Base-by-base conservation (phyloP, 2,113 vertebrate genomes). In the Dunckerocampus dactyliophorus region DNA sequence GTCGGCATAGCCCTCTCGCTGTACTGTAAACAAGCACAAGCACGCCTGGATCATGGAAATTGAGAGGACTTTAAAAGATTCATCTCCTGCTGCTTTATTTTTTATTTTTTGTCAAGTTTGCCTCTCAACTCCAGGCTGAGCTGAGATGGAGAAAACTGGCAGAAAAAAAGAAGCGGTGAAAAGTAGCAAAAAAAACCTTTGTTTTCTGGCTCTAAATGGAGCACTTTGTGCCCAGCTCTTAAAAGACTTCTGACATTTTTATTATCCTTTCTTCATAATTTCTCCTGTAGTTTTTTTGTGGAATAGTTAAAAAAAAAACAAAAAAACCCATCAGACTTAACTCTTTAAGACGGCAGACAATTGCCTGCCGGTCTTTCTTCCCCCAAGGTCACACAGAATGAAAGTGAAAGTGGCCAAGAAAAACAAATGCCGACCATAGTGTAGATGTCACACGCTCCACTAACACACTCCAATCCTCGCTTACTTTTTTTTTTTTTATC, bases 11-110 rank as follows among this genome's bases (percentile, higher is more conserved):
- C 6, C 7, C 12, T 75, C 70, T 77, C 49, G 15, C 71, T 87
- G 84, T 83, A 82, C 85, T 86, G 83, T 90, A 89, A 89, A 91
- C 88, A 91, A 87, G 83, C 81, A 73, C n/a, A 19, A 71, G 72
- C 66, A 22, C 76, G 37, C 56, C 75, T 83, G 87, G 84, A 88
- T 89, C 88, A 90, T 89, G 83, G 84, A 86, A 82, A 75, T 66
- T 61, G 88, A 63, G 68, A 67, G 47, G 75, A 81, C 75, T 82
- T 84, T 76, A 88, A 87, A 84, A 84, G 84, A 87, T 89, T 87
- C 81, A 84, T 89, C 83, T 85, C 75, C 75, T 63, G 74, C 85
- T 82, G 85, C 80, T 77, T 82, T 77, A 37, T 49, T 12, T 49
- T 48, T 2, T 9, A 12, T 51, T 54, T 54, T 54, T 37, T 19